phyloP scores from a whole-genome alignment of 1,140 invertebrate genomes.

The Zaprionus ghesquierei region DNA sequence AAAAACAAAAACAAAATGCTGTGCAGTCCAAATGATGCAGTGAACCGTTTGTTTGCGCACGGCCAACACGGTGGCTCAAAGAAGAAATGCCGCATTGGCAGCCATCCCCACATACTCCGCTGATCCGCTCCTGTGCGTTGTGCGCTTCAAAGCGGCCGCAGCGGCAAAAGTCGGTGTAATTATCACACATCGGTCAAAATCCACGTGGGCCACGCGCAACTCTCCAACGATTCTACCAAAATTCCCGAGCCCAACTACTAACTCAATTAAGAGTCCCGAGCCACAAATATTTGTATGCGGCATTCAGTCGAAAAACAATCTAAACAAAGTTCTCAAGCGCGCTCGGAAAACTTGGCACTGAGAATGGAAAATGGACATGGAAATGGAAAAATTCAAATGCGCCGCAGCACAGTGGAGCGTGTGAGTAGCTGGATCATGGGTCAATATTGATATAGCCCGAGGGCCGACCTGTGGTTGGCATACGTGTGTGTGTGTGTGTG shows the following conservation, averaged over 20 bases:
- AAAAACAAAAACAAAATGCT: neutral
- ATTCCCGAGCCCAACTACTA: slow-evolving; percentile 65
- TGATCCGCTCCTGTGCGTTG: neutral
- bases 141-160: slow-evolving; percentile 68
- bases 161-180: slow-evolving; percentile 57
- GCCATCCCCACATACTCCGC: neutral
- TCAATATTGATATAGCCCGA: slow-evolving; percentile 45
- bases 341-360: neutral
- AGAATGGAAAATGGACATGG: neutral
- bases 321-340: slow-evolving; percentile 62
- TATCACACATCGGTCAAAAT: slow-evolving; percentile 79
- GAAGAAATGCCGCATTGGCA: slow-evolving; percentile 44
- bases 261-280: slow-evolving; percentile 69
- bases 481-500: neutral
- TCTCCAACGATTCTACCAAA: slow-evolving; percentile 19
- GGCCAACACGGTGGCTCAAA: slow-evolving; percentile 57
- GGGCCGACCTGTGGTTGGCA: neutral
- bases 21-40: slow-evolving; percentile 63
- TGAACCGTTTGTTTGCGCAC: slow-evolving; percentile 77
- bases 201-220: slow-evolving; percentile 68
- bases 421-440: slow-evolving; percentile 38
- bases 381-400: slow-evolving; percentile 48
- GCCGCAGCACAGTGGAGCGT: slow-evolving; percentile 31
- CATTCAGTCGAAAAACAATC: slow-evolving; percentile 78
- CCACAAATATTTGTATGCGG: slow-evolving; percentile 75